Conservation (phyloP, 2,797 vertebrate species). For the Varecia variegata region DNA sequence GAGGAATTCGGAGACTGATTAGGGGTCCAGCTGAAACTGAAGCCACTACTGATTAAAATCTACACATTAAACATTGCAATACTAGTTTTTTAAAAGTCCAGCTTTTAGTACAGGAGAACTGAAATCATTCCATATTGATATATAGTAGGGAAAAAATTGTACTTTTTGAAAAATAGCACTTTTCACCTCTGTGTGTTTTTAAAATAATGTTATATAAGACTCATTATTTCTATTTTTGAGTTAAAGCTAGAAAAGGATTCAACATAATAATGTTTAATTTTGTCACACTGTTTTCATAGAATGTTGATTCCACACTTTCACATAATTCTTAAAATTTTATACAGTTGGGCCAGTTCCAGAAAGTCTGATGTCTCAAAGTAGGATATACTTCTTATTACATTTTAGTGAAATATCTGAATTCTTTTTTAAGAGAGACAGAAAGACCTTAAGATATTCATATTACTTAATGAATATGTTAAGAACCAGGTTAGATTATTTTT, state of each 20-base stretch:
- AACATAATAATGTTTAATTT: conserved; percentile 72
- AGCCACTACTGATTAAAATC: conserved; percentile 91
- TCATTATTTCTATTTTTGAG: conserved; percentile 73
- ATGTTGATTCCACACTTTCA: conserved; percentile 68
- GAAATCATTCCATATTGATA: conserved; percentile 83
- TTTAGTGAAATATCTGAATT: not conserved
- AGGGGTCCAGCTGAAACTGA: conserved; percentile 90
- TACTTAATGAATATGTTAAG: conserved; percentile 7
- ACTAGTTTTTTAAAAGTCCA: conserved; percentile 74
- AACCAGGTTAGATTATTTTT: conserved; percentile 45
- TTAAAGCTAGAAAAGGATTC: conserved; percentile 71
- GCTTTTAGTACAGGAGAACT: conserved; percentile 81
- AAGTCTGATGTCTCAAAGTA: conserved; percentile 50
- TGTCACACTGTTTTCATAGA: conserved; percentile 66
- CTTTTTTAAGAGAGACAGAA: not conserved
- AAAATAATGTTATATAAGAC: conserved; percentile 68
- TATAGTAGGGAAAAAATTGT: conserved; percentile 62
- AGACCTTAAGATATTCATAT: conserved; percentile 31
- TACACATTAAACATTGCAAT: conserved; percentile 78
- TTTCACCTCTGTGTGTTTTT: conserved; percentile 79
- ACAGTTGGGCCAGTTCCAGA: conserved; percentile 38
- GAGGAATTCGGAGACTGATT: conserved; percentile 94
- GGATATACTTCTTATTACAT: conserved; percentile 8
- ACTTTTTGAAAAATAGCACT: conserved; percentile 78
- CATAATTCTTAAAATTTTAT: conserved; percentile 66